Base-by-base conservation (phyloP, 2,113 vertebrate species). In the Anguilla japonica region DNA sequence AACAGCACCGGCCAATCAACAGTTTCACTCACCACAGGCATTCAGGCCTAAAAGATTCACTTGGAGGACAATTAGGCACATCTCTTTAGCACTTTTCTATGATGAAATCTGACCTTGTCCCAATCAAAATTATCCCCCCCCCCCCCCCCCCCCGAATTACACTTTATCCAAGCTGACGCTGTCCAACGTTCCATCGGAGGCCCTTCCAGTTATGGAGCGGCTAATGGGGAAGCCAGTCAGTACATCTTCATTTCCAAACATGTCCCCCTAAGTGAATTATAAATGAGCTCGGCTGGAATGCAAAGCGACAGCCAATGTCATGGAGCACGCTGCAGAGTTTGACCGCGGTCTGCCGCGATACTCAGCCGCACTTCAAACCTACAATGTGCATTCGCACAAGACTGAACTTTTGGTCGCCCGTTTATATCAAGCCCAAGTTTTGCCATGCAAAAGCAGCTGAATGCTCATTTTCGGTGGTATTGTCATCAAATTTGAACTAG, bases 251-350 rank as follows among this genome's bases (percentile, higher is more conserved):
- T 91, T 89, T 86, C 88, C 93, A 91, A 92, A 93, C 89, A 91
- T 91, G 43, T 89, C 89, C 93, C 92, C 92, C 92, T 94, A 93
- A 85, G 84, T 90, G 88, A 95, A 94, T 94, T 93, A 93, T 94
- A 91, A 92, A 89, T 86, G 81, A 83, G 88, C 86, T 88, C 40
- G 3, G 93, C 5, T 9, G 9, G 63, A 87, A 95, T 89, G 89
- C 78, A 88, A 94, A 84, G 86, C 85, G 88, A 92, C 89, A 91
- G 89, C 91, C 85, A 83, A 90, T 92, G 86, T 75, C 71, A 13
- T 5, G 26, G n/a, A 34, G 71, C 71, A 34, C 7, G n/a, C 5
- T 75, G 26, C 9, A 34, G 9, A 34, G 7, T 34, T 34, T 75
- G 71, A 34, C 71, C 71, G 34, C 11, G 13, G n/a, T n/a, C 9